Evolutionary conservation across 2,113 vertebrate genomes (phyloP).

Genomic region (Caranx melampygus): DNA sequence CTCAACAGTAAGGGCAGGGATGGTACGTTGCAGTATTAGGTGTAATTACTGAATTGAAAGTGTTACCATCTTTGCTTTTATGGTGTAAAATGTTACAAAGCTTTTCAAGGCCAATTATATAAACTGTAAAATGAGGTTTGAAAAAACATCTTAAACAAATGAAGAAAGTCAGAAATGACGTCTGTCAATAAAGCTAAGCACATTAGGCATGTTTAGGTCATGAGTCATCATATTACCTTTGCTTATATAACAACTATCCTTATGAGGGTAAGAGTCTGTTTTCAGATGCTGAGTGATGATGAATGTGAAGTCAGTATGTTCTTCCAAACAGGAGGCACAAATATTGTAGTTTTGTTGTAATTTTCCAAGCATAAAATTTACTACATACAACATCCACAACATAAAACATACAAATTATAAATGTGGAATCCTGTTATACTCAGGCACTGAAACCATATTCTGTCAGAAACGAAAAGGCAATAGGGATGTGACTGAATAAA

Average conservation of each 20-base stretch:
- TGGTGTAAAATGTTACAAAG: too few relatives aligned
- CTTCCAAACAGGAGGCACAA: not conserved
- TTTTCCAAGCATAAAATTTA: too few relatives aligned
- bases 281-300: slow-evolving; percentile 1
- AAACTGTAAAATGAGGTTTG: not conserved
- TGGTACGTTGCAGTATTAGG: not conserved
- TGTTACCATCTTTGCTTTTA: too few relatives aligned
- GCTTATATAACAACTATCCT: slow-evolving; percentile 31
- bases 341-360: not conserved
- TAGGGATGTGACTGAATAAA: too few relatives aligned
- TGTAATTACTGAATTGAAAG: not conserved
- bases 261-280: slow-evolving; percentile 20
- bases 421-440: too few relatives aligned
- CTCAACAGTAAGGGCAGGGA: not conserved
- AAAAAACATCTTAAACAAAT: not conserved
- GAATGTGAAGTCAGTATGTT: not conserved
- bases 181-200: slow-evolving; percentile 3
- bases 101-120: too few relatives aligned
- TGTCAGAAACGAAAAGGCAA: too few relatives aligned
- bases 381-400: too few relatives aligned
- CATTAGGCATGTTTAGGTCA: not conserved
- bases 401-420: too few relatives aligned
- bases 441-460: too few relatives aligned
- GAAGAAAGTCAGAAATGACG: too few relatives aligned
- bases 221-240: slow-evolving; percentile 37